A percentile compares a stretch with the other conserved stretches of the same genome.
Evolutionary conservation across 2,797 vertebrate species (phyloP).

Genomic region (Potorous gilbertii): DNA sequence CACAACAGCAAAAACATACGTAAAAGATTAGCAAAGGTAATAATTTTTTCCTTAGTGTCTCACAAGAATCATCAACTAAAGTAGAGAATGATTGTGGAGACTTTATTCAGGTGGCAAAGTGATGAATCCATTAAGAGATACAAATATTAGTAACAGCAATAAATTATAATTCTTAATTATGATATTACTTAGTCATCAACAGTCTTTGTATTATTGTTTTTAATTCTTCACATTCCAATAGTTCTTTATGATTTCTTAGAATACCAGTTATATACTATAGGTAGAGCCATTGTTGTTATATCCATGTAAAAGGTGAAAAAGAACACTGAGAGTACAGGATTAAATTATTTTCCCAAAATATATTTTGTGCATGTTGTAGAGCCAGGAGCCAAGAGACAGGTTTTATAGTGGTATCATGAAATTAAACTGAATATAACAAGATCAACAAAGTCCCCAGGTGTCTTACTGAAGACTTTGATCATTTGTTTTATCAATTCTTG

Average conservation of each 20-base stretch:
- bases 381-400: not conserved
- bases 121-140: not conserved
- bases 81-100: not conserved
- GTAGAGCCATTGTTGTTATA: not conserved
- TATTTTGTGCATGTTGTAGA: not conserved
- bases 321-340: not conserved
- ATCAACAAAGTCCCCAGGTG: not conserved
- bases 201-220: not conserved
- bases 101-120: not conserved
- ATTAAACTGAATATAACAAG: not conserved
- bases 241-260: not conserved
- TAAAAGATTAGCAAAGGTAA: not conserved
- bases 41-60: not conserved
- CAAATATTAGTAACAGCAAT: not conserved
- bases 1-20: not conserved
- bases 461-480: not conserved
- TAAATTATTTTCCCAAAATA: not conserved
- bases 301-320: not conserved
- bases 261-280: not conserved
- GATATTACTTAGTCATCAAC: not conserved
- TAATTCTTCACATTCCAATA: not conserved
- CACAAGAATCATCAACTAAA: not conserved
- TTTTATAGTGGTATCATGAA: not conserved
- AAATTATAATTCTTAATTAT: not conserved
- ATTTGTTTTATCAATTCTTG: not conserved